Evolutionary conservation across 2,888 invertebrate species (phyloP), one percentile per base, ranked within the genome.

Genomic region (Thyatira batis): DNA sequence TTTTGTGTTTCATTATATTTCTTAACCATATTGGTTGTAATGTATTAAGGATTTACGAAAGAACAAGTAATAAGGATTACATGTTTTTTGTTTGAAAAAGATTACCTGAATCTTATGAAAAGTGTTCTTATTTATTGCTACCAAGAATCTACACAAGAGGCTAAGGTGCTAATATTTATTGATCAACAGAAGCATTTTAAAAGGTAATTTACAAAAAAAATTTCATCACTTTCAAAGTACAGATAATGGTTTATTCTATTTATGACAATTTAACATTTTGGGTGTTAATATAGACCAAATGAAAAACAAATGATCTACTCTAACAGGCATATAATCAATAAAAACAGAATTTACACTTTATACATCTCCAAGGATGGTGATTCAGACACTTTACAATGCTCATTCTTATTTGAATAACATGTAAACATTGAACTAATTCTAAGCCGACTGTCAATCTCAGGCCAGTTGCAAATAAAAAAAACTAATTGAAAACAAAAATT

Each of bases 321-420:
- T 89, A 90, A 89, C 81, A 85, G 82, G 78, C 81, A 75, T 89
- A 85, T 91, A 89, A 86, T 88, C 66, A 80, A 82, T 82, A 81
- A 78, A 82, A 85, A 85, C 84, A 85, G 82, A 83, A 84, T 87
- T 85, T 86, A 89, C 87, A 90, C 80, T 85, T 85, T 87, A 61
- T 83, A 89, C 85, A 88, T 80, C 79, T 62, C 69, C 69, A 62
- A 57, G 60, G 66, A 71, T 67, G 78, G 74, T 78, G 67, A 60
- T 53, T 57, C 33, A 71, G 76, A 66, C 67, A 67, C 65, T 73
- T 77, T 60, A 71, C 70, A 73, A 74, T 82, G 76, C 80, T 80
- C 76, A 63, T 79, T 77, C 71, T 75, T 78, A 70, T 11, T 63
- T 69, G 60, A 76, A 78, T 68, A 76, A 71, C 62, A 76, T 75